Base-by-base conservation (phyloP, 2,888 invertebrate species). In the Brenthis hecate region DNA sequence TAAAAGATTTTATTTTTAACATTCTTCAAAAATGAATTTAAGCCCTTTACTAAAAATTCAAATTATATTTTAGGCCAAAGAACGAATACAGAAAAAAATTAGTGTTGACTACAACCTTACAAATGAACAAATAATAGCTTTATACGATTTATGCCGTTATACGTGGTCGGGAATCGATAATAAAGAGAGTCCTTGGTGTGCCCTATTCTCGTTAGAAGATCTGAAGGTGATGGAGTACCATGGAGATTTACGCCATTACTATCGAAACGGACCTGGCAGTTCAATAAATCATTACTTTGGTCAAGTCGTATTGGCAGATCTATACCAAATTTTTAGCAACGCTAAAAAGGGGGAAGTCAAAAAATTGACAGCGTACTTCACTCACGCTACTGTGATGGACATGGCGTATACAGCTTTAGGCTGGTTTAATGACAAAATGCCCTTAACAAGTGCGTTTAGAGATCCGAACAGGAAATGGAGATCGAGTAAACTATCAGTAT, bases 111-210 rank as follows among this genome's bases (percentile, higher is more conserved):
- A 80, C 57, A 73, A 75, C 43, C 76, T 91, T 56, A 83, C 87
- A 32, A 77, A 84, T 48, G 84, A 76, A 6, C 87, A 95, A 68
- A 88, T 97, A 47, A 89, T 94, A 63, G 88, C 94, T 32, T 94
- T 97, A 85, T 97, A 95, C 80, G 96, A 97, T 77, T 94, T 96
- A 85, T 97, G 97, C 77, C 94, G 97, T 16, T 96, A 94, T 78
- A 95, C 96, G 71, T 96, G 96, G 85, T 95, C 96, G 4, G 96
- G 84, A 3, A 75, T 81, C 11, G 77, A 82, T 63, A 80, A 79
- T 58, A 85, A 78, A 72, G 78, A 89, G 75, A 96, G 96, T 62
- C 93, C 96, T 3, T 97, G 97, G 97, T 97, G 97, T 80, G 94
- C 95, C 8, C 85, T 94, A 32, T 97, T 97, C 81, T 95, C 94